Evolutionary conservation across 2,113 vertebrate species (phyloP).

Genomic region (Charina bottae): DNA sequence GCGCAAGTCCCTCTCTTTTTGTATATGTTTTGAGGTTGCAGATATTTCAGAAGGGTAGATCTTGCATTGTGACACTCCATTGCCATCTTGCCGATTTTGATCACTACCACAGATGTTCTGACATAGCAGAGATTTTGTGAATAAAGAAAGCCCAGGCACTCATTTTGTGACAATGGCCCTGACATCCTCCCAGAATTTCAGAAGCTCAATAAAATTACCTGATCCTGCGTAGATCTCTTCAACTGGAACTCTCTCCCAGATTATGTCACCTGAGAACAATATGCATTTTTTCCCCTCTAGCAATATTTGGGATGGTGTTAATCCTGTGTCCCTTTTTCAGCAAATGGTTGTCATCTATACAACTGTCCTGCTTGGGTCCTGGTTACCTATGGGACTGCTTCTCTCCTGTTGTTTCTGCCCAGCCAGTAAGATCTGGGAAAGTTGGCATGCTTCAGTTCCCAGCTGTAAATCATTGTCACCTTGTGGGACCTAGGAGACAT

Average conservation of each 20-base stretch:
- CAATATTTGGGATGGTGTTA: neutral
- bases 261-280: neutral
- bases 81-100: neutral
- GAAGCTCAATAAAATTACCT: neutral
- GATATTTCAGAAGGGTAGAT: neutral
- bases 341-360: neutral
- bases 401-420: too few relatives aligned
- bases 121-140: neutral
- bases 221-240: accelerated
- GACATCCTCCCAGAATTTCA: neutral
- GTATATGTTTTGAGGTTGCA: neutral
- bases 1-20: neutral
- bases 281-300: neutral
- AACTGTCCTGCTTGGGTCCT: too few relatives aligned
- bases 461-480: too few relatives aligned
- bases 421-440: too few relatives aligned
- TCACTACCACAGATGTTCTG: neutral
- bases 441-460: too few relatives aligned
- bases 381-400: too few relatives aligned
- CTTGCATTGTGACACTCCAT: neutral
- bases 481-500: too few relatives aligned
- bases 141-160: neutral
- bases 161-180: neutral
- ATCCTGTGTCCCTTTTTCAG: neutral
- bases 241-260: neutral